Evolutionary conservation across 2,113 vertebrate genomes (phyloP).

Genomic region (Stomatorhinus ivindoensis): DNA sequence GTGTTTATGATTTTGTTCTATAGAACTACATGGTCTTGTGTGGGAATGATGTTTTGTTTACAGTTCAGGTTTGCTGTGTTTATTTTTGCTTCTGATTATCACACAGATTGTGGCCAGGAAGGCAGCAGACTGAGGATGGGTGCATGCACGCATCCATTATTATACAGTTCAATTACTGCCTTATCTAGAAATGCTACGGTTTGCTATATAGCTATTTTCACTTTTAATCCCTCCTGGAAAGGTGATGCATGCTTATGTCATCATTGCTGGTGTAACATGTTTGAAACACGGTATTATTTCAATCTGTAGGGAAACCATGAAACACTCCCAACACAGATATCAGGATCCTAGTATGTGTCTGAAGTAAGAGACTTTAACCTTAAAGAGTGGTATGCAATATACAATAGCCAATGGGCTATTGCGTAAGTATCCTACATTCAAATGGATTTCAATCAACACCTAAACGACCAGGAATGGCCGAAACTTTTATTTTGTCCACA

Average conservation of each 20-base stretch:
- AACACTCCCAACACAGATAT: not conserved
- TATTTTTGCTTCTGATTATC: not conserved
- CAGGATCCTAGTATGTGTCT: not conserved
- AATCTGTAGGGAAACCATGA: not conserved
- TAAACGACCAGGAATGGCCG: not conserved
- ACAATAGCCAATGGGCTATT: not conserved
- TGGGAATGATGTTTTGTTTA: not conserved
- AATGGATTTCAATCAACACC: not conserved
- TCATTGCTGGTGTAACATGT: not conserved
- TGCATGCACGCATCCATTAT: not conserved
- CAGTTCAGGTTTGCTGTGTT: not conserved
- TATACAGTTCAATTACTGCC: not conserved
- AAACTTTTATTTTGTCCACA: not conserved
- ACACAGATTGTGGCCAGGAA: not conserved
- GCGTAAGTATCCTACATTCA: not conserved
- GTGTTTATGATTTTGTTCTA: not conserved
- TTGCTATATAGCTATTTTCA: not conserved
- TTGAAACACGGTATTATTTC: not conserved
- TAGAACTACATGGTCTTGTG: not conserved
- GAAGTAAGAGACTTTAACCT: not conserved
- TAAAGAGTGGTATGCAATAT: not conserved
- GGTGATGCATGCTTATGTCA: not conserved
- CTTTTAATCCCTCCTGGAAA: not conserved
- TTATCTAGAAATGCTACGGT: not conserved
- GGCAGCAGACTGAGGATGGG: not conserved